Conservation (phyloP, 2,888 invertebrate species). For the Clistopyga incitator region DNA sequence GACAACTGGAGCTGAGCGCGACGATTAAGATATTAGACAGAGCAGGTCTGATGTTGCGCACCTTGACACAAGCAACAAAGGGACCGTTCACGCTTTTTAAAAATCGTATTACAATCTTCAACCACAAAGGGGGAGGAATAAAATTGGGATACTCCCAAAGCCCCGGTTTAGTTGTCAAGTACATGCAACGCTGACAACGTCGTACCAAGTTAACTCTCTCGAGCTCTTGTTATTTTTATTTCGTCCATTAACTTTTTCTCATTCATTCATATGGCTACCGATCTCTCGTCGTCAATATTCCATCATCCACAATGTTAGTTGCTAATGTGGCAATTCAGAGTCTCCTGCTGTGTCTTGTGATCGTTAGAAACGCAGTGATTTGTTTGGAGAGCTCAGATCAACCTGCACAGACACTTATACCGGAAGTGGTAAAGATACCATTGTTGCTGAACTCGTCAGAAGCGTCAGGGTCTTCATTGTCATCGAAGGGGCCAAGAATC, state of each 20-base stretch:
- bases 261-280: slow-evolving; percentile 43
- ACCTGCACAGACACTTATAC: not conserved
- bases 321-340: slow-evolving; percentile 36
- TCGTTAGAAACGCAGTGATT: slow-evolving; percentile 1
- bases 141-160: slow-evolving; percentile 70
- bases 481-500: slow-evolving; percentile 33
- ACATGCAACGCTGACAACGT: slow-evolving; percentile 69
- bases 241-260: not conserved
- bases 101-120: slow-evolving; percentile 60
- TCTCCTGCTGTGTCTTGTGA: slow-evolving; percentile 51
- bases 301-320: slow-evolving; percentile 48
- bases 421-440: slow-evolving; percentile 1
- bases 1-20: slow-evolving; percentile 75
- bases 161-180: slow-evolving; percentile 74
- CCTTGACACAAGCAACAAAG: slow-evolving; percentile 48
- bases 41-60: slow-evolving; percentile 41
- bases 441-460: slow-evolving; percentile 3
- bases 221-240: slow-evolving; percentile 22
- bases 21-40: slow-evolving; percentile 71
- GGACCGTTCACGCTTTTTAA: slow-evolving; percentile 79
- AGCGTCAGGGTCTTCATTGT: slow-evolving; percentile 3
- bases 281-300: not conserved
- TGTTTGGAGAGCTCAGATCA: slow-evolving; percentile 10
- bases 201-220: slow-evolving; percentile 22
- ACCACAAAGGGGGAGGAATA: slow-evolving; percentile 68